These are phyloP conservation scores for Hipparchia sbordonii DNA, from an alignment of 2,888 invertebrate species.

Conservation along the genomic window DNA sequence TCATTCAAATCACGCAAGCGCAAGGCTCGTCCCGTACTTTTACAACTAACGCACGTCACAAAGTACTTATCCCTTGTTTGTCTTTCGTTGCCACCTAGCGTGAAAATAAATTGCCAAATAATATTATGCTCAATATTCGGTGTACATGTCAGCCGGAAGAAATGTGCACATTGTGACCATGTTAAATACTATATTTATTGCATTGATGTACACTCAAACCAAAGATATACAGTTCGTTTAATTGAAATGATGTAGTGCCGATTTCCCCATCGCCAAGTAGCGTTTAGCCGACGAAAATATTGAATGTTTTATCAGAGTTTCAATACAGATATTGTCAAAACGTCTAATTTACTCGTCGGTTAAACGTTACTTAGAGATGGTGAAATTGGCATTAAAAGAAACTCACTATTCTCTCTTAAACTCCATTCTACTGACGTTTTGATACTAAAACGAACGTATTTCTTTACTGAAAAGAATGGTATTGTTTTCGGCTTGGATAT, in stretches of 20 bases:
- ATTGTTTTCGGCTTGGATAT: not conserved
- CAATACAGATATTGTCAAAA: no score
- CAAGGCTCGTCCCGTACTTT: not conserved
- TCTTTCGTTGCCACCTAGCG: constrained; percentile 31
- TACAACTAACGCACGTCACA: constrained; percentile 52
- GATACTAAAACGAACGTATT: not conserved
- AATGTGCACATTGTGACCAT: constrained; percentile 73
- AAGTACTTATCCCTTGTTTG: constrained; percentile 53
- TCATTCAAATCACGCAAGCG: not conserved
- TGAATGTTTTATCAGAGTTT: no score
- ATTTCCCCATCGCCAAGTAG: not conserved
- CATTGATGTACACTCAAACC: constrained; percentile 5
- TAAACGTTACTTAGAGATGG: no score
- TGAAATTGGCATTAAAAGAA: no score
- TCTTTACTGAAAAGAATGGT: not conserved
- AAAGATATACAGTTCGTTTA: constrained; percentile 10
- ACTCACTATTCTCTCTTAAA: no score
- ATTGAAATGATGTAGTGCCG: not conserved
- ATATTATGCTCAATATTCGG: constrained; percentile 67
- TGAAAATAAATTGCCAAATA: constrained; percentile 62
- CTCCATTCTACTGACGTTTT: not conserved
- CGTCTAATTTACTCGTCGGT: no score
- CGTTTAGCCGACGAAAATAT: no score
- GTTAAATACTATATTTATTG: constrained; percentile 28
- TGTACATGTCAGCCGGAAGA: constrained; percentile 51